Conservation (phyloP, 2,888 invertebrate genomes). For the Pharmacophagus antenor region DNA sequence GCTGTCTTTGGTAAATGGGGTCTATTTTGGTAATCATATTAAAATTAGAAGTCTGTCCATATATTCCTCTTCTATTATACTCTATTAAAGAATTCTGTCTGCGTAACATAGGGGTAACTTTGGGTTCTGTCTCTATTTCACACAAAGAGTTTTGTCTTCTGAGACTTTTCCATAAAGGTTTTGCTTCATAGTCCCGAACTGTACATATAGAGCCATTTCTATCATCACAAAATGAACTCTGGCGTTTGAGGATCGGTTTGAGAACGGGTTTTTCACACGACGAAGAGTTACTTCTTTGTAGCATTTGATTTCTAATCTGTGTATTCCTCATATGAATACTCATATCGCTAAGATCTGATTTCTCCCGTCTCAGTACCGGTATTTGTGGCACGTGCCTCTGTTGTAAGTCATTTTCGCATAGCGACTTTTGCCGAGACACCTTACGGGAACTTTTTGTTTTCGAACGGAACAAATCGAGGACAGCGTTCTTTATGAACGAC, state of each 20-base stretch:
- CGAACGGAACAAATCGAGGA: slow-evolving; percentile 77
- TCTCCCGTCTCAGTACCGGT: slow-evolving; percentile 71
- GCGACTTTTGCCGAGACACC: slow-evolving; percentile 75
- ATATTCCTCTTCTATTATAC: slow-evolving; percentile 73
- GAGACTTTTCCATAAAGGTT: slow-evolving; percentile 63
- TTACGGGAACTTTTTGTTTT: slow-evolving; percentile 76
- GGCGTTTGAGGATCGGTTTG: slow-evolving; percentile 74
- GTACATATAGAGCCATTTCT: slow-evolving; percentile 71
- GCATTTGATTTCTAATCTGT: slow-evolving; percentile 71
- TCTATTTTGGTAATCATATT: slow-evolving; percentile 81
- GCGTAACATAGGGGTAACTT: slow-evolving; percentile 76
- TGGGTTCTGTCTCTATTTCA: slow-evolving; percentile 79
- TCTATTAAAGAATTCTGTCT: slow-evolving; percentile 79
- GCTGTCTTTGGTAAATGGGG: slow-evolving; percentile 79
- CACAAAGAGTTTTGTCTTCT: slow-evolving; percentile 77
- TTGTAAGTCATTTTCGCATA: slow-evolving; percentile 74
- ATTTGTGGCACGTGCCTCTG: slow-evolving; percentile 60
- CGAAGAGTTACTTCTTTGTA: slow-evolving; percentile 75
- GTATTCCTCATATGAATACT: slow-evolving; percentile 69
- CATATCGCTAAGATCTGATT: slow-evolving; percentile 70
- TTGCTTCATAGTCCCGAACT: slow-evolving; percentile 71
- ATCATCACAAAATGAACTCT: slow-evolving; percentile 76
- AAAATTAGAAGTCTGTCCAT: slow-evolving; percentile 71
- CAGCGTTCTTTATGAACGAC: slow-evolving; percentile 78
- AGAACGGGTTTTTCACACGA: slow-evolving; percentile 73